Base-by-base conservation (phyloP, 2,797 vertebrate species). In the Silurus lanzhouensis region DNA sequence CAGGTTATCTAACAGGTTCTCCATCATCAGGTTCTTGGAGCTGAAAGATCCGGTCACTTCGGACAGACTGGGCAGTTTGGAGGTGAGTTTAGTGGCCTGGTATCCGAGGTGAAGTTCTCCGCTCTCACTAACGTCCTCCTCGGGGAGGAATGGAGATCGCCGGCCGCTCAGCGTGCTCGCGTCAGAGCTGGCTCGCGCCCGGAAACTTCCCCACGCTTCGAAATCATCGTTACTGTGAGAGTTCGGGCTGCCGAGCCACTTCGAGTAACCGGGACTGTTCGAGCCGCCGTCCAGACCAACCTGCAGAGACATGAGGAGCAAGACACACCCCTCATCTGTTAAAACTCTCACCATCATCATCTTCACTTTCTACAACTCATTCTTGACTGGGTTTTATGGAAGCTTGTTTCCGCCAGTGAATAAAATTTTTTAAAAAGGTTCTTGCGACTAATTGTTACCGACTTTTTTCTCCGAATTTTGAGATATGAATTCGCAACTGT, bases 151-250 rank as follows among this genome's bases (percentile, higher is more conserved):
- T 27, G 98, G 98, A 20, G 98, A 99, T 31, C 95, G 96, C n/a
- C 96, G 96, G 74, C 97, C 97, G 0, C 97, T 99, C 76, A 99
- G 94, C 0, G 97, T 98, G 89, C 98, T 99, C 87, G 98, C 97
- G 0, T 99, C 98, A 1, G 98, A 99, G 94, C 97, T 98, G 74
- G 97, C 97, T 58, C 98, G 96, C 0, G 97, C 96, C 84, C 98
- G 95, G 90, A 99, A 99, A 2, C 97, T 96, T 91, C 94, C 96
- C 98, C 98, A 99, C 88, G 95, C 93, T 86, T 99, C 98, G 74
- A 98, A 97, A 92, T 98, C 98, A 8, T 99, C 98, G 0, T 97
- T 99, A 89, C 97, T 98, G 92, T 98, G 98, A 74, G 97, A 97
- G 92, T 95, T 97, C n/a, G 98, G 97, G 88, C 98, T 99, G 10